Conservation (phyloP, 2,113 vertebrate genomes). For the Andinoacara biseriatus region DNA sequence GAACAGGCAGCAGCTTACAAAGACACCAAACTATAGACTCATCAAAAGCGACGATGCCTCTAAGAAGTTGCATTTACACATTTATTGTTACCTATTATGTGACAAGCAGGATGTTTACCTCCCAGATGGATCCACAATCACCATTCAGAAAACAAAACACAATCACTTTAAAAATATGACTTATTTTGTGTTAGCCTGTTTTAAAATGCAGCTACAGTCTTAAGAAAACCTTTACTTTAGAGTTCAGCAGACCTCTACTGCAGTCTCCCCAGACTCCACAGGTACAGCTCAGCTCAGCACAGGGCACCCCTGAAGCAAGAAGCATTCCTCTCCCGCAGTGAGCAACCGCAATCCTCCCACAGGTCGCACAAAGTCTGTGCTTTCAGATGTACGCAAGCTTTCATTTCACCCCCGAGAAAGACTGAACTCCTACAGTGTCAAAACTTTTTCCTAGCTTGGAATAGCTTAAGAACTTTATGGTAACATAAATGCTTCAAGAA, state of each 20-base stretch:
- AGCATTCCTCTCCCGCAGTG: conserved; percentile 25
- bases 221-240: background rate
- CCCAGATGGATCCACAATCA: background rate
- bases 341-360: conserved; percentile 21
- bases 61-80: rapidly evolving
- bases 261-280: conserved; percentile 1
- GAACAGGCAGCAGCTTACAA: background rate
- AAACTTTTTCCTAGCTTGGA: background rate
- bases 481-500: background rate
- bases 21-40: background rate
- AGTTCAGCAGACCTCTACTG: conserved; percentile 2
- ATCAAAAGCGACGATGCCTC: background rate
- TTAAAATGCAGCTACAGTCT: background rate
- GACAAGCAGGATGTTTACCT: no score
- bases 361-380: conserved; percentile 27
- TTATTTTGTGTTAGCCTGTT: background rate
- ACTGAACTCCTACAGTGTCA: conserved; percentile 17
- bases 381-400: conserved; percentile 44
- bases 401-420: conserved; percentile 32
- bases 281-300: background rate
- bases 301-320: conserved; percentile 22
- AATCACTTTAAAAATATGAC: background rate
- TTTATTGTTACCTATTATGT: background rate
- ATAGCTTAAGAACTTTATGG: background rate
- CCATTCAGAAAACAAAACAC: background rate